Conservation (phyloP, 2,797 vertebrate species). For the Sebastes itinus region DNA sequence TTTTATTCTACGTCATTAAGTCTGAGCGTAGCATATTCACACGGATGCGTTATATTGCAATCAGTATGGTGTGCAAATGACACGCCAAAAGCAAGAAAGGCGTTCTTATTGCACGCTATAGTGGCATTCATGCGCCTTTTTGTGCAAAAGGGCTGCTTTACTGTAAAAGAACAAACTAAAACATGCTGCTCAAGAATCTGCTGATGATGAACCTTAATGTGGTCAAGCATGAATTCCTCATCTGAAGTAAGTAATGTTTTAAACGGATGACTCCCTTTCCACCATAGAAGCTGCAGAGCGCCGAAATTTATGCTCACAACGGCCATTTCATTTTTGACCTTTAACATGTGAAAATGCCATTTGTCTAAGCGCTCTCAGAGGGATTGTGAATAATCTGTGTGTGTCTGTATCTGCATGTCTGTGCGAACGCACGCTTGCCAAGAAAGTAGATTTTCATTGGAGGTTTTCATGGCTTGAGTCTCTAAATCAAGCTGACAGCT, state of each 20-base stretch:
- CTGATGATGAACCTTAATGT: conserved; percentile 15
- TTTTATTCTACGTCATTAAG: fast-evolving
- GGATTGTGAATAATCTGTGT: conserved; percentile 63
- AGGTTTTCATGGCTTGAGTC: conserved; percentile 47
- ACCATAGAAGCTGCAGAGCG: background rate
- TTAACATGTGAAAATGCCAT: conserved; percentile 71
- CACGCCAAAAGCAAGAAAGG: no score
- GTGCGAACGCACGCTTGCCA: conserved; percentile 43
- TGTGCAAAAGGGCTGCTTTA: background rate
- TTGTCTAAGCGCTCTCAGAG: conserved; percentile 53
- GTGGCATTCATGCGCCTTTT: no score
- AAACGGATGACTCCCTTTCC: conserved; percentile 31
- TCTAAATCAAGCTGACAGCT: conserved; percentile 66
- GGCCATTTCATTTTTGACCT: conserved; percentile 64
- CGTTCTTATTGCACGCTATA: no score
- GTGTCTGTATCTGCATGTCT: conserved; percentile 11
- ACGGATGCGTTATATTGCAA: fast-evolving
- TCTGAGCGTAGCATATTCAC: no score
- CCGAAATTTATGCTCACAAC: conserved; percentile 36
- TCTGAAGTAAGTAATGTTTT: conserved; percentile 42
- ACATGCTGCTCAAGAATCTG: background rate
- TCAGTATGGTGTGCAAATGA: no score
- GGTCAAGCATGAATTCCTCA: conserved; percentile 15
- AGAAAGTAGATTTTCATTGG: conserved; percentile 63
- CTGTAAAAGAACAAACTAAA: fast-evolving